These are phyloP conservation scores for Perdita meconis DNA, from an alignment of 2,888 invertebrate genomes.

Conservation along the genomic window DNA sequence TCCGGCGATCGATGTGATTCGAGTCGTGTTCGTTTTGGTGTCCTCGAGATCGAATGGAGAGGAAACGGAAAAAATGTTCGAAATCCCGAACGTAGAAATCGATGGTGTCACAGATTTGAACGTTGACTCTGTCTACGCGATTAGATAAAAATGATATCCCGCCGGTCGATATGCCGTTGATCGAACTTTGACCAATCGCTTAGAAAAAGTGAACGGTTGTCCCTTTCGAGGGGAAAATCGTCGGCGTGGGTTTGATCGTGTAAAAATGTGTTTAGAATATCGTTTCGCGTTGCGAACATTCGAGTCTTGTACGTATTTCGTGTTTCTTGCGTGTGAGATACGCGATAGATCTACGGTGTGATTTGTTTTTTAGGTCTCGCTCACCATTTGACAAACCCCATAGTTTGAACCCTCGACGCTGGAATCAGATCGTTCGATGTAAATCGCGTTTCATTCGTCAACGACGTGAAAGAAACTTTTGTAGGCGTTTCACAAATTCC, in stretches of 20 bases:
- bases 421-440: neutral
- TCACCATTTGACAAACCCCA: neutral
- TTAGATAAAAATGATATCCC: neutral
- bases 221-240: neutral
- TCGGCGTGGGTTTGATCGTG: constrained; percentile 35
- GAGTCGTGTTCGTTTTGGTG: neutral
- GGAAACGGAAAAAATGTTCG: too few relatives aligned
- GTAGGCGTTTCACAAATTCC: neutral
- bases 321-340: constrained; percentile 33
- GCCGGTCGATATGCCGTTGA: neutral
- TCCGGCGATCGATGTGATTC: constrained; percentile 2
- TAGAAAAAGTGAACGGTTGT: neutral
- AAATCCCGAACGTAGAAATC: neutral
- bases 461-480: neutral
- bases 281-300: constrained; percentile 39
- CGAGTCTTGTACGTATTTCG: constrained; percentile 55
- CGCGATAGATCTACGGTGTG: constrained; percentile 29
- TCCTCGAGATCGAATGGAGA: constrained; percentile 5
- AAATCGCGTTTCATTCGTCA: neutral
- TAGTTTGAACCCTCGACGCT: neutral
- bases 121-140: neutral
- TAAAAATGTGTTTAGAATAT: constrained; percentile 66
- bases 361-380: neutral
- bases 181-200: constrained; percentile 1
- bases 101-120: neutral